Conservation (phyloP, 2,888 invertebrate species). For the Spodoptera picta region DNA sequence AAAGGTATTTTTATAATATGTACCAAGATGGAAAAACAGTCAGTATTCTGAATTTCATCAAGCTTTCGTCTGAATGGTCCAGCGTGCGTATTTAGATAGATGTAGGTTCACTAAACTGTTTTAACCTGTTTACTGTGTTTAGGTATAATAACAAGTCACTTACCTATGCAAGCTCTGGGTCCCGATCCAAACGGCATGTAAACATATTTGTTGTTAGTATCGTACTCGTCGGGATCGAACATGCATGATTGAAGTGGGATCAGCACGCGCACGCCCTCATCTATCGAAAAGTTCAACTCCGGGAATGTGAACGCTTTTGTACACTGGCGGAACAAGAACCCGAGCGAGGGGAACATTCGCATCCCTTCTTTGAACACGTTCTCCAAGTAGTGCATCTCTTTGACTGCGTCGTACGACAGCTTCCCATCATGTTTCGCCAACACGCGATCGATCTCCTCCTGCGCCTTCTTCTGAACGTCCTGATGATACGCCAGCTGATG, state of each 20-base stretch:
- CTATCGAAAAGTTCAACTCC: slow-evolving; percentile 45
- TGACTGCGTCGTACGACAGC: slow-evolving; percentile 64
- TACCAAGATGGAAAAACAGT: neutral
- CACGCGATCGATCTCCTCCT: slow-evolving; percentile 67
- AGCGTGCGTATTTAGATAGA: no score
- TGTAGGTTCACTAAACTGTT: no score
- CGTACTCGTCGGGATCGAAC: slow-evolving; percentile 49
- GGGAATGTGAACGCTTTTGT: slow-evolving; percentile 49
- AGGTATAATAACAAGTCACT: slow-evolving; percentile 3
- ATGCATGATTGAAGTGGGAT: slow-evolving; percentile 53
- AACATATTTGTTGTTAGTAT: slow-evolving; percentile 40
- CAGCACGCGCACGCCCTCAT: slow-evolving; percentile 22
- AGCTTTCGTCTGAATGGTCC: no score
- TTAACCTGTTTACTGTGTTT: no score
- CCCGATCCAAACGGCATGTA: slow-evolving; percentile 58
- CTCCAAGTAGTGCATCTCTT: slow-evolving; percentile 64
- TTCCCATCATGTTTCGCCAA: slow-evolving; percentile 60
- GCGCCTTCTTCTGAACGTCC: slow-evolving; percentile 67
- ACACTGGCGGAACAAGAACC: slow-evolving; percentile 58
- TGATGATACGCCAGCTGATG: slow-evolving; percentile 73
- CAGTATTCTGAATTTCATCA: neutral
- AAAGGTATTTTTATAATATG: neutral
- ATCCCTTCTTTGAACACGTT: slow-evolving; percentile 63
- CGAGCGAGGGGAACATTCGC: slow-evolving; percentile 62
- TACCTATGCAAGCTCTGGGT: slow-evolving; percentile 56